Evolutionary conservation across 30 jellyfish, hydroid and myxozoan genomes (phyloP).

Genomic region (Cassiopea andromeda): DNA sequence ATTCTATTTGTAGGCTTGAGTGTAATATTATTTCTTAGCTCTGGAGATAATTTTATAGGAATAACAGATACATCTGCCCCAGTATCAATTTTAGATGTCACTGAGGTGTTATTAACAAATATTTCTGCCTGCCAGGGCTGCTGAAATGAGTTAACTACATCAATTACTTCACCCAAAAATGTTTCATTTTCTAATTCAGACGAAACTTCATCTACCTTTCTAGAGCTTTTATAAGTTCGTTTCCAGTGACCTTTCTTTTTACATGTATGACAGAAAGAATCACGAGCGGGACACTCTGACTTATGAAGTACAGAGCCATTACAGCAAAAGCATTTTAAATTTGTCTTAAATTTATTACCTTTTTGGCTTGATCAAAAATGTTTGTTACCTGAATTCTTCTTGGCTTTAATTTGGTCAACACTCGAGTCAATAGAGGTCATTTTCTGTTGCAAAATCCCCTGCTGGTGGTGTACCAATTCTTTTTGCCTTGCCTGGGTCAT

Average conservation of each 20-base stretch:
- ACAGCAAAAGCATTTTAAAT: neutral
- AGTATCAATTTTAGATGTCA: constrained; percentile 38
- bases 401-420: constrained; percentile 21
- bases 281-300: constrained; percentile 27
- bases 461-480: constrained; percentile 31
- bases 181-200: neutral
- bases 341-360: constrained; percentile 3
- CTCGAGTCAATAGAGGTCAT: neutral
- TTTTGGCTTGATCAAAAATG: neutral
- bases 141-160: constrained; percentile 6
- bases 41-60: constrained; percentile 9
- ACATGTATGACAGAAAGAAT: constrained; percentile 24
- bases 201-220: neutral
- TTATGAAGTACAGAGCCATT: neutral
- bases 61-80: constrained; percentile 44
- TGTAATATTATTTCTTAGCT: too few species aligned
- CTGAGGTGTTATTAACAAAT: neutral
- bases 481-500: neutral
- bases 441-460: constrained; percentile 1
- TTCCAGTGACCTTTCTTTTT: constrained; percentile 40
- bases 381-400: constrained; percentile 11
- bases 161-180: constrained; percentile 40
- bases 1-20: too few species aligned
- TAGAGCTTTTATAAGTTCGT: constrained; percentile 17
- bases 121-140: constrained; percentile 21